Conservation (phyloP, 2,113 vertebrate genomes). For the Thinocorus orbignyianus region DNA sequence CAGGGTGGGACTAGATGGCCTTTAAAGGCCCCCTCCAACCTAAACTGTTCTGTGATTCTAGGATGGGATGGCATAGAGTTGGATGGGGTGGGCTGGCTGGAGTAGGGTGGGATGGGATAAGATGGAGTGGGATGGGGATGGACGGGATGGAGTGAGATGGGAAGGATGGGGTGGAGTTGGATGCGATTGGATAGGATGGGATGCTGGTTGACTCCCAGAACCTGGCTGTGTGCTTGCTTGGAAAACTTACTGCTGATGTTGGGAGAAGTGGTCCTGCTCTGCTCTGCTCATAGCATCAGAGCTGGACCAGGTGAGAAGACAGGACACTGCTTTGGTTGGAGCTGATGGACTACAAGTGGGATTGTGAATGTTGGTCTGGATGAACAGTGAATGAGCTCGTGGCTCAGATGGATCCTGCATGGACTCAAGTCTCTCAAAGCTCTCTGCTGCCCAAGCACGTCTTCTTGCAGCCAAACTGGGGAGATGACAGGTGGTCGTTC, state of each 20-base stretch:
- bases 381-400: background rate
- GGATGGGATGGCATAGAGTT: no score
- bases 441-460: background rate
- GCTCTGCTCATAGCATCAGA: background rate
- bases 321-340: background rate
- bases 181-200: background rate
- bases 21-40: background rate
- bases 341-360: background rate
- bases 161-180: background rate
- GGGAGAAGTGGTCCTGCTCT: background rate
- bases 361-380: background rate
- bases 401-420: background rate
- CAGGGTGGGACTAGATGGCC: background rate
- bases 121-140: background rate
- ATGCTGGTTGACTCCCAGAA: background rate
- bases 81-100: background rate
- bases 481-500: background rate
- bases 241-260: background rate
- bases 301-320: background rate
- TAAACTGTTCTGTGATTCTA: background rate
- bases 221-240: fast-evolving
- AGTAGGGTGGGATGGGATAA: background rate
- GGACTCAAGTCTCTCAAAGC: background rate
- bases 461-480: background rate
- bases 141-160: no score